These are phyloP conservation scores for Rhimphoctona megacephalus DNA, from an alignment of 2,888 invertebrate genomes.

Conservation along the genomic window DNA sequence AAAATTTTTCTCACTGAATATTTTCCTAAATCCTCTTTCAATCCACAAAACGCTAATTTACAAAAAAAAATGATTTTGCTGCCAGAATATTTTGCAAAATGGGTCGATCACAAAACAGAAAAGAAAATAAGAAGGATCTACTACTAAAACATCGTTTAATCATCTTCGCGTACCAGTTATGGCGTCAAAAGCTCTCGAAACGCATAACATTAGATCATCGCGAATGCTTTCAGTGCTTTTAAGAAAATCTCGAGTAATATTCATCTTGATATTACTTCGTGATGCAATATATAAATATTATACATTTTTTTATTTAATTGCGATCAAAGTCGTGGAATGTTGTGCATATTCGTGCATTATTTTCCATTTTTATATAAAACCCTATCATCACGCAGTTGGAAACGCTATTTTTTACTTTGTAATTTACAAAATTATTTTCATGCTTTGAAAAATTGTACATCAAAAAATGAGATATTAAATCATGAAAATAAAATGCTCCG, in stretches of 20 bases:
- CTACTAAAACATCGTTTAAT: neutral
- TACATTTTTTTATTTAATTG: neutral
- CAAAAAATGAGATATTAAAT: too few species aligned
- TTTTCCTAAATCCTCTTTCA: neutral
- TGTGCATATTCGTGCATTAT: neutral
- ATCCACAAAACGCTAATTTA: neutral
- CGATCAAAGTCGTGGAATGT: neutral
- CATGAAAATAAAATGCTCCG: too few species aligned
- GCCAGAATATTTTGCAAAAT: neutral
- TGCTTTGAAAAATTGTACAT: neutral
- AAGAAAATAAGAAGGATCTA: neutral
- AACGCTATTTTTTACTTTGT: neutral
- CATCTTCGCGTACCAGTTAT: neutral
- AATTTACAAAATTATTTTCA: neutral
- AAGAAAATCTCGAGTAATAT: constrained; percentile 13
- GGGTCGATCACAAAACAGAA: neutral
- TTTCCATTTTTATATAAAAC: neutral
- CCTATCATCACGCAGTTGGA: neutral
- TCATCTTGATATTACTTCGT: neutral
- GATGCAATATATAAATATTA: neutral
- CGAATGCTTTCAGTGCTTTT: neutral
- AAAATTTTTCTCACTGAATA: neutral
- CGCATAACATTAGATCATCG: neutral
- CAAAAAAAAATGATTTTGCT: neutral
- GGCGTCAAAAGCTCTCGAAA: neutral